Percentiles rank a stretch among this genome's conserved stretches.
phyloP scores from a whole-genome alignment of 1,140 invertebrate species.

The Macrobrachium rosenbergii region DNA sequence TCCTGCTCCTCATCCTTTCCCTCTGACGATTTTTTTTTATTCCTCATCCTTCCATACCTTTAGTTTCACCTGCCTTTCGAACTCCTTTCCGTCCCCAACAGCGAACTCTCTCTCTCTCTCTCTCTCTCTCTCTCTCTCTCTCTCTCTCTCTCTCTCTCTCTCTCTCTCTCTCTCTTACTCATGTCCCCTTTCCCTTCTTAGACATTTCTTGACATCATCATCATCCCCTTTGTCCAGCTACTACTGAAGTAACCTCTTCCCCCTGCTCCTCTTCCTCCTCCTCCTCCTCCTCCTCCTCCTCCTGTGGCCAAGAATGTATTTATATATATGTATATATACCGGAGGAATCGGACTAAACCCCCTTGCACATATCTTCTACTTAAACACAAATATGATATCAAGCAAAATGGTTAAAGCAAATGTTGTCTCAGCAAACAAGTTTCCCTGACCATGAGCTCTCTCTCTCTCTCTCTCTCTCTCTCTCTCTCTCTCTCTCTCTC shows the following conservation, averaged over 20 bases:
- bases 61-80: neutral
- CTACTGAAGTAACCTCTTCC: neutral
- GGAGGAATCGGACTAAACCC: neutral
- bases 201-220: neutral
- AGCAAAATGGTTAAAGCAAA: constrained; percentile 44
- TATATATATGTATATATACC: constrained; percentile 26
- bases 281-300: neutral
- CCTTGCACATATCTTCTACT: constrained; percentile 12
- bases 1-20: no score
- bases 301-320: neutral
- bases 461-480: constrained; percentile 42
- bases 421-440: constrained; percentile 46
- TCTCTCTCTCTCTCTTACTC: neutral
- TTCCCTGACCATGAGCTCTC: constrained; percentile 13
- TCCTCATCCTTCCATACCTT: neutral
- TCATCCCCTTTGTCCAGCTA: neutral
- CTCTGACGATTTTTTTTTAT: neutral
- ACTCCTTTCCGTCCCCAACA: neutral
- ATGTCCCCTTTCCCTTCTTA: constrained; percentile 10
- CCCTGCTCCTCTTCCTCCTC: neutral
- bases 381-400: constrained; percentile 42
- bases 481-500: constrained; percentile 2
- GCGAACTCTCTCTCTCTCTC: neutral
- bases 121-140: neutral
- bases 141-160: constrained; percentile 2